Evolutionary conservation across 2,113 vertebrate genomes (phyloP).

Genomic region (Actinemys pallida): DNA sequence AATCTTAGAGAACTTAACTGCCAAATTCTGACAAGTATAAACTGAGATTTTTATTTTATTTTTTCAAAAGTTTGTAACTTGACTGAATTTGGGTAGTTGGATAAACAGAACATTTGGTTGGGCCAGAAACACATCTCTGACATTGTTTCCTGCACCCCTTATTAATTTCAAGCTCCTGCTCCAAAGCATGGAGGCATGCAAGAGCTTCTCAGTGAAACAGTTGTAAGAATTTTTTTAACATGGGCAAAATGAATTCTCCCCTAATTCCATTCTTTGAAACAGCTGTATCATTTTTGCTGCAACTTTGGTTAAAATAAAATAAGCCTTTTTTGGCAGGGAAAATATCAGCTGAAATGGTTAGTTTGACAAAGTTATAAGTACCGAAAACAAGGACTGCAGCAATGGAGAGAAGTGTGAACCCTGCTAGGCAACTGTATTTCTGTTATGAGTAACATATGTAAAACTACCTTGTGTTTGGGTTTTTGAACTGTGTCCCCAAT

Average conservation of each 20-base stretch:
- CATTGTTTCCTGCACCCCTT: background rate
- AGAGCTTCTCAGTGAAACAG: background rate
- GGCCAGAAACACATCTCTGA: background rate
- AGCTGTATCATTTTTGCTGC: background rate
- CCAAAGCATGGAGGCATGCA: background rate
- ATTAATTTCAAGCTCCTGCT: background rate
- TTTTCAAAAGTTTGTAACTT: background rate
- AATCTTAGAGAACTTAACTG: background rate
- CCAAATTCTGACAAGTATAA: background rate
- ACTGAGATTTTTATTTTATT: background rate
- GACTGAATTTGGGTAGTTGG: background rate
- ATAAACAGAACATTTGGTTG: background rate
- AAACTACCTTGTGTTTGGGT: background rate
- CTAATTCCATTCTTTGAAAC: constrained; percentile 1
- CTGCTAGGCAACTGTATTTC: background rate
- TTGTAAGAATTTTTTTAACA: background rate
- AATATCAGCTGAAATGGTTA: background rate
- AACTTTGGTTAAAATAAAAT: background rate
- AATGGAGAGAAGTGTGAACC: background rate
- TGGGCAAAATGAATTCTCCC: background rate
- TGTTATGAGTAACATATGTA: background rate
- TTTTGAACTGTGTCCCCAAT: background rate
- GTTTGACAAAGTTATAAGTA: background rate
- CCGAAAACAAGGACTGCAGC: background rate
- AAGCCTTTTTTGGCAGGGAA: background rate